Evolutionary conservation across 2,797 vertebrate species (phyloP).

Genomic region (Thunnus albacares): DNA sequence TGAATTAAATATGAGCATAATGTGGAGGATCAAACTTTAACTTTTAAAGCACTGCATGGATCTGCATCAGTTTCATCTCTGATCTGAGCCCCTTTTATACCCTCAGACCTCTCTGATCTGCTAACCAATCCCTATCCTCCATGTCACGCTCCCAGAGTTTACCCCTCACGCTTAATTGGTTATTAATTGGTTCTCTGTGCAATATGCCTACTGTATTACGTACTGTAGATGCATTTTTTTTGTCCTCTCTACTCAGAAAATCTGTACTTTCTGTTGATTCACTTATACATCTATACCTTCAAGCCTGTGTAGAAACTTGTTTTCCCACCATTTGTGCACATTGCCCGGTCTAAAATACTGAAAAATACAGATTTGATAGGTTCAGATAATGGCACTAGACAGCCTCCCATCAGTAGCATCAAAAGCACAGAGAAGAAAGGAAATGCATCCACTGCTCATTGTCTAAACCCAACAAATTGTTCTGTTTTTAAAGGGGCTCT

Average conservation of each 20-base stretch:
- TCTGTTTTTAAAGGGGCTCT: background rate
- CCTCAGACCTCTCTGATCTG: background rate
- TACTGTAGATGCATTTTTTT: too few relatives aligned
- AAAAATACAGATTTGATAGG: background rate
- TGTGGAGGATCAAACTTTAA: background rate
- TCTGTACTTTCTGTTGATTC: too few relatives aligned
- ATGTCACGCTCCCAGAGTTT: too few relatives aligned
- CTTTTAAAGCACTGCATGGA: background rate
- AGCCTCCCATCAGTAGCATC: conserved; percentile 3
- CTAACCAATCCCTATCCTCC: background rate
- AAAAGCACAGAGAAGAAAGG: background rate
- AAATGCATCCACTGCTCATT: background rate
- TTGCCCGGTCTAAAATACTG: background rate
- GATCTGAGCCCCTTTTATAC: background rate
- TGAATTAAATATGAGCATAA: background rate
- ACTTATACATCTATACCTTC: background rate
- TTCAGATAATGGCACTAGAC: background rate
- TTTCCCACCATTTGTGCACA: background rate
- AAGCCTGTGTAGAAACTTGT: background rate
- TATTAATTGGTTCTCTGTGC: background rate
- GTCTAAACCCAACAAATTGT: background rate
- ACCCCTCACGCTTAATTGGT: too few relatives aligned
- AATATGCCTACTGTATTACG: background rate
- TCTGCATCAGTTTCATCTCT: background rate
- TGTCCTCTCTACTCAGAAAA: too few relatives aligned